Conservation (phyloP, 2,888 invertebrate species). For the Drosophila siamana region DNA sequence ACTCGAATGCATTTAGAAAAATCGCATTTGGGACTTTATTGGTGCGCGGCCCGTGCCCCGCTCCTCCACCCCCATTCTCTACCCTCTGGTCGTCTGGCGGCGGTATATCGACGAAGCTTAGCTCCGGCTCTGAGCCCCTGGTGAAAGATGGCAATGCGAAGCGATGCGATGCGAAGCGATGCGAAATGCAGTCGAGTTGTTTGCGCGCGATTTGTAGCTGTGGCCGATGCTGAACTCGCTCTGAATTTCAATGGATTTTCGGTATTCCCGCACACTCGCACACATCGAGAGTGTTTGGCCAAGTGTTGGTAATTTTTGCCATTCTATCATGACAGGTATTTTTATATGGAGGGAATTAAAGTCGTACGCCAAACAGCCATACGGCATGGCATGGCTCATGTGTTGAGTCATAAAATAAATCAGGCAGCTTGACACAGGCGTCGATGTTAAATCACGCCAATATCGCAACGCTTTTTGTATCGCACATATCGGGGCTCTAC, state of each 20-base stretch:
- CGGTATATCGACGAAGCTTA: constrained; percentile 25
- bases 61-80: not conserved
- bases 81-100: not conserved
- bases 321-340: constrained; percentile 66
- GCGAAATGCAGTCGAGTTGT: constrained; percentile 71
- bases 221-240: constrained; percentile 66
- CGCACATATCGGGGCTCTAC: constrained; percentile 47
- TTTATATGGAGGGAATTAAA: constrained; percentile 50
- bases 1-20: constrained; percentile 74
- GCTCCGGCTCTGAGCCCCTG: constrained; percentile 35
- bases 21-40: constrained; percentile 71
- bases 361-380: constrained; percentile 32
- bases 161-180: constrained; percentile 9
- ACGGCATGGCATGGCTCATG: constrained; percentile 41
- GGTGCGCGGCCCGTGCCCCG: constrained; percentile 7
- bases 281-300: constrained; percentile 8
- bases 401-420: constrained; percentile 79
- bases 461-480: constrained; percentile 1
- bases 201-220: constrained; percentile 78
- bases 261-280: not conserved
- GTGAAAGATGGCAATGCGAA: constrained; percentile 55
- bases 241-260: constrained; percentile 72
- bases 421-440: constrained; percentile 71
- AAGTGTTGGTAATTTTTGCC: constrained; percentile 65
- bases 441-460: constrained; percentile 77